phyloP scores from a whole-genome alignment of 1,140 invertebrate species.

The Teleopsis dalmanni region DNA sequence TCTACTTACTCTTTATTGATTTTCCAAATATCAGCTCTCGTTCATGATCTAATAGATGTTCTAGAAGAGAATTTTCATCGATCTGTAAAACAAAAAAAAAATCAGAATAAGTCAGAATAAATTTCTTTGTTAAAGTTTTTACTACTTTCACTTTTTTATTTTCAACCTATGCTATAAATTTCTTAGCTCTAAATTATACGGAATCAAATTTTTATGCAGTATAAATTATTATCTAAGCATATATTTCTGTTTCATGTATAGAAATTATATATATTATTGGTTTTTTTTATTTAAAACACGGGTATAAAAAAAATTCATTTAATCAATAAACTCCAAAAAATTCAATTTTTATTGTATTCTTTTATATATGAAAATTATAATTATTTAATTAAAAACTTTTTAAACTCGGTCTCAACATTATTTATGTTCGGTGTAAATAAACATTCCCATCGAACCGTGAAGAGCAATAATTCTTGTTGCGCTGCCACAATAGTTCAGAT shows the following conservation, averaged over 20 bases:
- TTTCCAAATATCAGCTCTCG: slow-evolving; percentile 37
- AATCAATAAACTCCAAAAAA: neutral
- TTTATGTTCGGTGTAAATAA: neutral
- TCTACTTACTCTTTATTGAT: slow-evolving; percentile 21
- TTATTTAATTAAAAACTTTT: neutral
- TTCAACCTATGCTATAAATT: neutral
- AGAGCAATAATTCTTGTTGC: neutral
- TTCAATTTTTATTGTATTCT: neutral
- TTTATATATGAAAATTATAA: neutral
- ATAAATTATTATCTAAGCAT: neutral
- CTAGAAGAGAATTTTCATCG: slow-evolving; percentile 31
- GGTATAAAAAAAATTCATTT: neutral
- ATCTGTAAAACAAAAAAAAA: slow-evolving; percentile 24
- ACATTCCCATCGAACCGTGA: neutral
- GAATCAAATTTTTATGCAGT: neutral
- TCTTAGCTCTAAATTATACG: neutral
- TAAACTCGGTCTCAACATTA: neutral
- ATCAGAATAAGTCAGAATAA: slow-evolving; percentile 3
- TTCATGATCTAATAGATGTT: slow-evolving; percentile 35
- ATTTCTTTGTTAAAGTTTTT: neutral
- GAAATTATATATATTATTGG: too few relatives aligned
- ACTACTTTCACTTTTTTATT: neutral
- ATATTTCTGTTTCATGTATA: neutral
- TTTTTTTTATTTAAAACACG: neutral
- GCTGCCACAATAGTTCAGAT: neutral